Evolutionary conservation across 35 echinoderm and acorn worm species (phyloP).

Genomic region (Heliocidaris erythrogramma): DNA sequence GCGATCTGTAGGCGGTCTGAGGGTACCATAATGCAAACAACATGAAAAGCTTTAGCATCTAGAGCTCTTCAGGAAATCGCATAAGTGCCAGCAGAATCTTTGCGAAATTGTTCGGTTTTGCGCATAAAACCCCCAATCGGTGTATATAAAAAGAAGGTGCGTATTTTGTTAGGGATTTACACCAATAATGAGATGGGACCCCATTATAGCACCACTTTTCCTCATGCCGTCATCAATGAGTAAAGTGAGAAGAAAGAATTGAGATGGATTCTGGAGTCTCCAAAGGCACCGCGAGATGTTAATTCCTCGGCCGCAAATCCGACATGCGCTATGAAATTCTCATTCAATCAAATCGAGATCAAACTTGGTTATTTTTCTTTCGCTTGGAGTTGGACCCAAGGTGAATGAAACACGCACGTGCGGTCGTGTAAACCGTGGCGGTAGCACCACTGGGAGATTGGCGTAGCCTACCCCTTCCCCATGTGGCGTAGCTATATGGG

Average conservation of each 20-base stretch:
- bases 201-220: not conserved
- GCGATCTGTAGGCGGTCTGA: constrained; percentile 23
- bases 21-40: constrained; percentile 28
- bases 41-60: constrained; percentile 4
- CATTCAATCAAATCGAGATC: constrained; percentile 45
- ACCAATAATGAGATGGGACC: constrained; percentile 25
- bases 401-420: not conserved
- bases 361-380: constrained; percentile 24
- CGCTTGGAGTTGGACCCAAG: not conserved
- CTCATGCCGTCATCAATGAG: not conserved
- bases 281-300: constrained; percentile 30
- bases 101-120: constrained; percentile 30
- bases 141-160: constrained; percentile 17
- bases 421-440: not conserved
- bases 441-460: no score
- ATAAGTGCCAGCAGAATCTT: constrained; percentile 40
- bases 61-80: constrained; percentile 25
- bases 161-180: constrained; percentile 39
- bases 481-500: no score
- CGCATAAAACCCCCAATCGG: not conserved
- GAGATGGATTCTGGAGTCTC: not conserved
- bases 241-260: not conserved
- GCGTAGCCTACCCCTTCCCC: no score
- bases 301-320: constrained; percentile 37
- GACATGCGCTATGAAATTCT: constrained; percentile 48